Percentiles rank a stretch among this genome's conserved stretches.
phyloP scores from a whole-genome alignment of 2,888 invertebrate genomes.

The Caenorhabditis becei region DNA sequence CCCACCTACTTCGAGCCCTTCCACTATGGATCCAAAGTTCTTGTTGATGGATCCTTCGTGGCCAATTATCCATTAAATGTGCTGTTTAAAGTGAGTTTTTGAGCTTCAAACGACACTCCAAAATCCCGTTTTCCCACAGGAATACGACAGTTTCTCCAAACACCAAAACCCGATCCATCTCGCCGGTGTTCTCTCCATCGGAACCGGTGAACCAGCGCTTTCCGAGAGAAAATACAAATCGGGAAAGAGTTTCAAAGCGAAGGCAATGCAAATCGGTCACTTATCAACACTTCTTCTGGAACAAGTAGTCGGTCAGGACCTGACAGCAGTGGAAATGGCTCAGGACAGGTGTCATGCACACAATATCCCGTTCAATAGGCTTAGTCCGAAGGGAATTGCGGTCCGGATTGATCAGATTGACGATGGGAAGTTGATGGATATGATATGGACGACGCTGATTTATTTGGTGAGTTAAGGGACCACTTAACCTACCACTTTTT shows the following conservation, averaged over 20 bases:
- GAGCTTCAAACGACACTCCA: no score
- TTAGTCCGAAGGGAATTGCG: conserved; percentile 76
- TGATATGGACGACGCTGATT: conserved; percentile 77
- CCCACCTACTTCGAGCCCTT: conserved; percentile 80
- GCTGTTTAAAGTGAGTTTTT: conserved; percentile 70
- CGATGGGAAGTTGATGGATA: conserved; percentile 77
- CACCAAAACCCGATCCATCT: conserved; percentile 70
- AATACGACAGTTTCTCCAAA: conserved; percentile 74
- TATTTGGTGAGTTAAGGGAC: conserved; percentile 65
- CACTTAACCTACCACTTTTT: no score
- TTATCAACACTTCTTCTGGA: conserved; percentile 75
- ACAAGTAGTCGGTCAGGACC: conserved; percentile 79
- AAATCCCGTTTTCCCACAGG: conserved; percentile 66
- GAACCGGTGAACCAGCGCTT: conserved; percentile 76
- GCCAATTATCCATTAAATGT: conserved; percentile 79
- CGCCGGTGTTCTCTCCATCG: conserved; percentile 76
- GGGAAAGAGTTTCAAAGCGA: conserved; percentile 70
- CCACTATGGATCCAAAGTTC: conserved; percentile 65
- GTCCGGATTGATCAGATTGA: conserved; percentile 79
- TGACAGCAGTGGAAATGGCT: conserved; percentile 76
- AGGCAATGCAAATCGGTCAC: conserved; percentile 73
- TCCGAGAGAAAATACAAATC: conserved; percentile 67
- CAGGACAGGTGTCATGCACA: conserved; percentile 76
- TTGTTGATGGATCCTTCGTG: conserved; percentile 78
- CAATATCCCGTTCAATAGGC: conserved; percentile 76